phyloP scores from a whole-genome alignment of 2,888 invertebrate genomes.

The Melinaea menophilus region DNA sequence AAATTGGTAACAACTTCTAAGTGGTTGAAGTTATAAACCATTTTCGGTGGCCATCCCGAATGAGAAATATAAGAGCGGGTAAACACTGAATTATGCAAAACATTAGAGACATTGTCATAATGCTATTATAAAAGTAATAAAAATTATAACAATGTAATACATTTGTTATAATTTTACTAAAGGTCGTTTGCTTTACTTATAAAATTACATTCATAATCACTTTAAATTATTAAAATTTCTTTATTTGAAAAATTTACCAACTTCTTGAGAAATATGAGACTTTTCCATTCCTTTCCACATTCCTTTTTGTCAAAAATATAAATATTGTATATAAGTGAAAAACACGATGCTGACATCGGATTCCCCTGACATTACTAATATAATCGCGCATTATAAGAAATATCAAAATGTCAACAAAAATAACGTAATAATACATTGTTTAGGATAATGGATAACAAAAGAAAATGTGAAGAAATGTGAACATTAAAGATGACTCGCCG shows the following conservation, averaged over 20 bases:
- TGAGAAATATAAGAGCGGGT: conserved; percentile 53
- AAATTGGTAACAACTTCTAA: conserved; percentile 52
- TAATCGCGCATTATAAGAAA: conserved; percentile 3
- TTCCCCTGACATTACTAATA: conserved; percentile 2
- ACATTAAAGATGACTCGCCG: conserved; percentile 28
- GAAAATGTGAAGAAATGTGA: conserved; percentile 20
- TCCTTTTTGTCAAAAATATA: too few relatives aligned
- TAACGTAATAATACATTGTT: conserved; percentile 4
- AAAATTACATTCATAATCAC: too few relatives aligned
- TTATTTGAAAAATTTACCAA: too few relatives aligned
- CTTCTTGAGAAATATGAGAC: too few relatives aligned
- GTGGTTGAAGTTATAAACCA: conserved; percentile 54
- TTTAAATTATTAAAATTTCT: too few relatives aligned
- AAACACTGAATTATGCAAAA: conserved; percentile 55
- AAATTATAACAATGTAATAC: conserved; percentile 42
- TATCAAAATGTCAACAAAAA: conserved; percentile 6
- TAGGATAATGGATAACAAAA: not conserved
- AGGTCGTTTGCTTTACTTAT: too few relatives aligned
- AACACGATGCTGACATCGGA: conserved; percentile 3
- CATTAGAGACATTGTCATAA: conserved; percentile 28
- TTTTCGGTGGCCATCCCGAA: conserved; percentile 43
- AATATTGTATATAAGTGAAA: not conserved
- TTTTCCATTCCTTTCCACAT: too few relatives aligned
- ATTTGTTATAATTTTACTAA: not conserved
- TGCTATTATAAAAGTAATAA: conserved; percentile 40